Percentiles rank a stretch among this genome's conserved stretches.
These are phyloP conservation scores for Bucco capensis DNA, from an alignment of 2,113 vertebrate species.

Conservation along the genomic window DNA sequence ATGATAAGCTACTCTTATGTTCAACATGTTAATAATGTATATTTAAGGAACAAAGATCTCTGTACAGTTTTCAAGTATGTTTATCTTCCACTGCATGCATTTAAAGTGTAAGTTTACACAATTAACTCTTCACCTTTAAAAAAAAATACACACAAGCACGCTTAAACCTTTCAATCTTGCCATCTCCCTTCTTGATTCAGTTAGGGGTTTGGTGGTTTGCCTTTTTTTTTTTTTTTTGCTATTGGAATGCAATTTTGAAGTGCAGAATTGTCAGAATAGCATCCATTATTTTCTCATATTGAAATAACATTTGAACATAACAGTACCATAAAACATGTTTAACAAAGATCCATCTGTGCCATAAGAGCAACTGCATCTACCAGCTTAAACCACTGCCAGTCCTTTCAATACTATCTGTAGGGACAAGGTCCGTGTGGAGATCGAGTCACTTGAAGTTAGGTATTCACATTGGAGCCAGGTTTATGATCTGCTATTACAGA, in stretches of 20 bases:
- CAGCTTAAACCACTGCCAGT: background rate
- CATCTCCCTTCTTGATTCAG: background rate
- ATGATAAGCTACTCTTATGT: background rate
- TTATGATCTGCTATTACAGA: background rate
- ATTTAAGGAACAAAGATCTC: background rate
- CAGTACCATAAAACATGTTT: background rate
- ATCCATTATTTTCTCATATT: background rate
- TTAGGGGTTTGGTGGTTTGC: rapidly evolving
- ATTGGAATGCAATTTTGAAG: background rate
- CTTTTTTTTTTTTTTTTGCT: rapidly evolving
- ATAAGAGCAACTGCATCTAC: background rate
- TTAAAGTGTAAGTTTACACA: background rate
- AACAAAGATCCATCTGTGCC: background rate
- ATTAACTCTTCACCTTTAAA: background rate
- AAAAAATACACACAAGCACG: background rate
- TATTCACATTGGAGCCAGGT: background rate
- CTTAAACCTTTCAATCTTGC: background rate
- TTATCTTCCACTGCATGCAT: background rate
- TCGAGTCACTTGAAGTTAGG: background rate
- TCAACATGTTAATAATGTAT: background rate
- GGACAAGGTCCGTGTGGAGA: background rate
- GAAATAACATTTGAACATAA: background rate
- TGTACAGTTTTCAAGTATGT: background rate
- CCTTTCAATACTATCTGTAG: background rate
- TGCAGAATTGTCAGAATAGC: background rate